These are phyloP conservation scores for Aurelia sp. DNA, from an alignment of 30 jellyfish, hydroid and myxozoan species.

Conservation along the genomic window DNA sequence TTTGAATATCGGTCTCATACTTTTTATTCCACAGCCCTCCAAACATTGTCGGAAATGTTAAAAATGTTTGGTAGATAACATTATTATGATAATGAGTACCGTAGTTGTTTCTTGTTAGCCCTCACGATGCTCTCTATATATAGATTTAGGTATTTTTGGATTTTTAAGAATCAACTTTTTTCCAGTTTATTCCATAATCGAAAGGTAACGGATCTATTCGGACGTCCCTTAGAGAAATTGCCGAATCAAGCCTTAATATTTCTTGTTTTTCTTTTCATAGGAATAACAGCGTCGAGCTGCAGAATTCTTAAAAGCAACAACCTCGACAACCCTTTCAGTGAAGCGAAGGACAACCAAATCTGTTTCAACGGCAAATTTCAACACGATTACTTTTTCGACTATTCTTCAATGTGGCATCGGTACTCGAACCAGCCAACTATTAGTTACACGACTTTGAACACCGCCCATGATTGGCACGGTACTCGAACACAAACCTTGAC, in stretches of 20 bases:
- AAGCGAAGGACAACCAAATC: conserved; percentile 56
- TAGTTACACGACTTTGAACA: conserved; percentile 74
- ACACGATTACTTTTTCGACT: conserved; percentile 65
- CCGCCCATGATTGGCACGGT: conserved; percentile 90
- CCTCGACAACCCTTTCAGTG: conserved; percentile 60
- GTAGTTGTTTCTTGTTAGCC: too few species aligned
- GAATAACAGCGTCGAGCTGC: conserved; percentile 77
- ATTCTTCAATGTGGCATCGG: conserved; percentile 8
- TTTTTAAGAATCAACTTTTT: too few species aligned
- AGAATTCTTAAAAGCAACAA: conserved; percentile 54
- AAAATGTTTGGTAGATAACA: too few species aligned
- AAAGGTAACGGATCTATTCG: too few species aligned
- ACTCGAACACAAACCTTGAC: conserved; percentile 82
- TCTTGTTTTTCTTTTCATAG: conserved; percentile 46
- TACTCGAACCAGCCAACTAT: conserved; percentile 40
- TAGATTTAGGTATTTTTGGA: too few species aligned
- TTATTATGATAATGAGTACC: too few species aligned
- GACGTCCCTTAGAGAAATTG: too few species aligned
- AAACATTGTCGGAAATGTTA: too few species aligned
- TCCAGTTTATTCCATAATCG: too few species aligned
- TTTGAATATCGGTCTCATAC: too few species aligned
- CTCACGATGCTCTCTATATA: too few species aligned
- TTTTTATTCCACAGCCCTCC: too few species aligned
- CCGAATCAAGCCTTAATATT: background rate
- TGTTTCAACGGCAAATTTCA: conserved; percentile 82